Conservation (phyloP, 2,888 invertebrate species). For the Endotricha flammealis region DNA sequence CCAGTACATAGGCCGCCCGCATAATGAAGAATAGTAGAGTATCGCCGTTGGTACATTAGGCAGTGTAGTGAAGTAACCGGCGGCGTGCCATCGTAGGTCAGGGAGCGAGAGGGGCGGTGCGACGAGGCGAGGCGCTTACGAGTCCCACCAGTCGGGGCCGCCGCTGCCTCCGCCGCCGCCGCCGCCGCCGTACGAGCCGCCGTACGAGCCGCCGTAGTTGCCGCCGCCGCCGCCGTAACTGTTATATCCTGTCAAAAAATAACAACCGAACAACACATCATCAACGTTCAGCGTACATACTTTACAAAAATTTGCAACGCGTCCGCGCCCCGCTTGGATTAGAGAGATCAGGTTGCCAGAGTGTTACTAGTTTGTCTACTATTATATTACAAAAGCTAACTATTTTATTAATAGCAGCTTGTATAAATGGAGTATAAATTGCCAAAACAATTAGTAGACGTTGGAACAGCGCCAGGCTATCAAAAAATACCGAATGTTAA, state of each 20-base stretch:
- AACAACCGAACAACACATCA: no score
- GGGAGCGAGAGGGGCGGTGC: constrained; percentile 21
- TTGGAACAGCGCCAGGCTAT: no score
- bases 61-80: constrained; percentile 2
- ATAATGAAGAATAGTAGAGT: constrained; percentile 6
- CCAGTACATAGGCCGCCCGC: background rate
- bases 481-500: no score
- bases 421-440: no score
- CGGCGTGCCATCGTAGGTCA: constrained; percentile 17
- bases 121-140: constrained; percentile 39
- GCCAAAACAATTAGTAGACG: no score
- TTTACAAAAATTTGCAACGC: no score
- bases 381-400: no score
- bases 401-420: no score
- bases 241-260: constrained; percentile 36
- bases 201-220: constrained; percentile 65
- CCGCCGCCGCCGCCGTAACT: constrained; percentile 61
- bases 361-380: no score
- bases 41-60: constrained; percentile 1
- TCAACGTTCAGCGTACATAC: no score
- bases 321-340: no score
- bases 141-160: constrained; percentile 73
- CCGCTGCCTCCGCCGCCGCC: constrained; percentile 67
- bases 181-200: constrained; percentile 67
- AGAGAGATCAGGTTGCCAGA: no score